Percentiles rank a stretch among this genome's conserved stretches.
Conservation (phyloP, 2,888 invertebrate species). For the Ormyrus thymus region DNA sequence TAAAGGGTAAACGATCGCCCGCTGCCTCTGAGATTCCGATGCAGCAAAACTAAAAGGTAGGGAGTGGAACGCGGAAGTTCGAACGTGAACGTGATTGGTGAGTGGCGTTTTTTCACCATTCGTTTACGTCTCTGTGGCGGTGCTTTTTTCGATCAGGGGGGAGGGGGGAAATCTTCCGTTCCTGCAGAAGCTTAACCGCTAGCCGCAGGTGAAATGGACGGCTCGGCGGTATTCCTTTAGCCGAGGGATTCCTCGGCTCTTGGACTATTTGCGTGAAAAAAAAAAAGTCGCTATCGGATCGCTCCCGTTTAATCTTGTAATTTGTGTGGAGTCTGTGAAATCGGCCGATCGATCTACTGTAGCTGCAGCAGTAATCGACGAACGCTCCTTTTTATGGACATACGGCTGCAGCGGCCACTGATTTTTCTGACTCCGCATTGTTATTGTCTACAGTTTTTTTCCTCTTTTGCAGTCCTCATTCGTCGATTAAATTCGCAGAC, state of each 20-base stretch:
- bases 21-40: background rate
- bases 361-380: background rate
- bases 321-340: slow-evolving; percentile 60
- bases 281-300: slow-evolving; percentile 52
- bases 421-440: background rate
- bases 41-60: background rate
- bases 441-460: too few species aligned
- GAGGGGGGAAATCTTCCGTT: background rate
- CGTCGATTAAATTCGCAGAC: too few species aligned
- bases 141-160: background rate
- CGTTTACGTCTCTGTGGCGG: slow-evolving; percentile 48
- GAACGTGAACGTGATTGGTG: slow-evolving; percentile 50
- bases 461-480: too few species aligned
- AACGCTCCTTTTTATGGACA: background rate
- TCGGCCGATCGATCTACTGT: slow-evolving; percentile 22
- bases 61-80: slow-evolving; percentile 13
- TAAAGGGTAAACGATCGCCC: slow-evolving; percentile 32
- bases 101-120: slow-evolving; percentile 49
- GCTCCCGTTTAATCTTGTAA: slow-evolving; percentile 62
- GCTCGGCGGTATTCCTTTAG: slow-evolving; percentile 57
- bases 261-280: slow-evolving; percentile 59
- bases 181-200: slow-evolving; percentile 7
- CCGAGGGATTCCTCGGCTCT: slow-evolving; percentile 52
- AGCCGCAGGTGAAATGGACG: slow-evolving; percentile 42
- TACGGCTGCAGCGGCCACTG: background rate